Evolutionary conservation across 1,140 invertebrate genomes (phyloP).

Genomic region (Nylanderia fulva): DNA sequence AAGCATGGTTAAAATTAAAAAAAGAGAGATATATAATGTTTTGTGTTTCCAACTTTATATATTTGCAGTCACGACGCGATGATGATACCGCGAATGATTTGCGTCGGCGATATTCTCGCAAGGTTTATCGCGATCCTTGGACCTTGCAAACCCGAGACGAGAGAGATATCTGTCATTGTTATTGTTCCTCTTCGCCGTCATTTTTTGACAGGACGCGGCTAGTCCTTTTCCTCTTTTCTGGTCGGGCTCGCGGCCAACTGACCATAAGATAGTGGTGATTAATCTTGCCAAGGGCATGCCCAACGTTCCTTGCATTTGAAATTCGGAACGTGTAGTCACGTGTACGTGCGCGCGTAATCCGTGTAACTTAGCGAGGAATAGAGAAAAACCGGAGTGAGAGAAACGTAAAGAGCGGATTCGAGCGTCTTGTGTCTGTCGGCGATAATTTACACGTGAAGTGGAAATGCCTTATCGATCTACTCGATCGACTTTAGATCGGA

Average conservation of each 20-base stretch:
- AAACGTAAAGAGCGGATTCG: background rate
- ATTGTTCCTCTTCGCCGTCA: constrained; percentile 52
- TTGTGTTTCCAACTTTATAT: constrained; percentile 4
- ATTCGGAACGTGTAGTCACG: constrained; percentile 75
- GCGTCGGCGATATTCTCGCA: constrained; percentile 25
- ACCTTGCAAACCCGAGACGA: background rate
- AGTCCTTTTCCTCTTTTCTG: constrained; percentile 82
- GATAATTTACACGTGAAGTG: background rate
- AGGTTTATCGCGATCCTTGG: constrained; percentile 1
- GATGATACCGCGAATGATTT: background rate
- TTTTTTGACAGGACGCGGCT: constrained; percentile 55
- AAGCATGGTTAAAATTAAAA: background rate
- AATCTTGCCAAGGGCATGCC: constrained; percentile 84
- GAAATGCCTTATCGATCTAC: background rate
- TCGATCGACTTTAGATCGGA: background rate
- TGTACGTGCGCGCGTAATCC: constrained; percentile 60
- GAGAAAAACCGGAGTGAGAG: background rate
- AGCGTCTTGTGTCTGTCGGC: background rate
- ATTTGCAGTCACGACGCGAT: background rate
- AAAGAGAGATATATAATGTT: background rate
- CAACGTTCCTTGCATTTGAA: constrained; percentile 81
- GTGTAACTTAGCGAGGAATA: constrained; percentile 36
- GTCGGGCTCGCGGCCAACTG: constrained; percentile 82
- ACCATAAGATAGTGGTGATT: constrained; percentile 78
- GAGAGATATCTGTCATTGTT: constrained; percentile 66